Evolutionary conservation across 2,113 vertebrate species (phyloP).

Genomic region (Onychostruthus taczanowskii): DNA sequence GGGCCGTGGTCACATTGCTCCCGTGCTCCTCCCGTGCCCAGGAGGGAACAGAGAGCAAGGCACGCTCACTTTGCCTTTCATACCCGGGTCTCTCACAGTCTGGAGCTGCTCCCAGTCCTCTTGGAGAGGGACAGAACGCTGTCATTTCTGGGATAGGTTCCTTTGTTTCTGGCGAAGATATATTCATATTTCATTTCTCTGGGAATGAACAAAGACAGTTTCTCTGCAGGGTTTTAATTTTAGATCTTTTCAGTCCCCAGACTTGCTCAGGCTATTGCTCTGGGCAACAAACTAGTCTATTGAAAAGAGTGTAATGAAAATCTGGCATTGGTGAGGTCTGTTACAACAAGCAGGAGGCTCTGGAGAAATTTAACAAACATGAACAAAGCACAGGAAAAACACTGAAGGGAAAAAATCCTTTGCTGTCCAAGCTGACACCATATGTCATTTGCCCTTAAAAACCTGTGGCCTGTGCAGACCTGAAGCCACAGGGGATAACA

Average conservation of each 20-base stretch:
- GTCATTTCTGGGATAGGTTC: neutral
- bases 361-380: neutral
- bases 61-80: rapidly evolving
- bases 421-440: neutral
- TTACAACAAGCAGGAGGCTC: neutral
- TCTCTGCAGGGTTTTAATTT: neutral
- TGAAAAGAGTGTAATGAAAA: neutral
- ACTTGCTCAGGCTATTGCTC: neutral
- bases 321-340: neutral
- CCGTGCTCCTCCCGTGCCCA: rapidly evolving
- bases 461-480: neutral
- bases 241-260: neutral
- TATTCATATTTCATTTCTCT: neutral
- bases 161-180: neutral
- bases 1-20: neutral
- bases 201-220: neutral
- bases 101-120: neutral
- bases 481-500: neutral
- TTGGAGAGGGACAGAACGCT: neutral
- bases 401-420: neutral
- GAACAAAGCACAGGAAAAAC: neutral
- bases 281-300: neutral
- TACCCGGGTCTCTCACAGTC: rapidly evolving
- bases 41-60: neutral
- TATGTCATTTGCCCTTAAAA: neutral